Conservation (phyloP, 2,888 invertebrate species). For the Pachycephus smyrnensis region DNA sequence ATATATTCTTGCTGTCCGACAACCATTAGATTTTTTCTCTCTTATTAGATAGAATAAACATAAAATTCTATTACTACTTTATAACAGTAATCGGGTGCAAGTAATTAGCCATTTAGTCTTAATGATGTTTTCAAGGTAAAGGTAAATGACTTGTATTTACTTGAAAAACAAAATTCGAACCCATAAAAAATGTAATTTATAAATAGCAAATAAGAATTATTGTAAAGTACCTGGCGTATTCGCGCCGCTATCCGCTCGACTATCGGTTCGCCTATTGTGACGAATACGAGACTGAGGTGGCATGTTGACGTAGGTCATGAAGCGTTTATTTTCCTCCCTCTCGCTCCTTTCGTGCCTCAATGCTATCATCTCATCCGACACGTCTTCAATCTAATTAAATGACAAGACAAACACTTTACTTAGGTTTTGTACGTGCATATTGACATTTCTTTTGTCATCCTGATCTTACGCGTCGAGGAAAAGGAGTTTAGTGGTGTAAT, state of each 20-base stretch:
- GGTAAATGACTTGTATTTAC: background rate
- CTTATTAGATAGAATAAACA: background rate
- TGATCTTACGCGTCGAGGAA: constrained; percentile 16
- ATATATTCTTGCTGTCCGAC: background rate
- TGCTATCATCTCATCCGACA: constrained; percentile 79
- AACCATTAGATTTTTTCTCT: background rate
- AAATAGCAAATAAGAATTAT: background rate
- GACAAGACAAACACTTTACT: constrained; percentile 39
- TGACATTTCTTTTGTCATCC: constrained; percentile 26
- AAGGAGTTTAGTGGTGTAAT: background rate
- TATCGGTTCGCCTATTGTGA: constrained; percentile 76
- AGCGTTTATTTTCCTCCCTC: constrained; percentile 83
- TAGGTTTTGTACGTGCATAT: constrained; percentile 16
- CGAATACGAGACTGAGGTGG: constrained; percentile 69
- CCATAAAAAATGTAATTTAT: background rate
- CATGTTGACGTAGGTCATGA: constrained; percentile 71
- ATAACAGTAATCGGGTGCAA: background rate
- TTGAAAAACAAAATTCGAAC: background rate
- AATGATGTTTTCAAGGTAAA: background rate
- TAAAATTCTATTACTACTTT: background rate
- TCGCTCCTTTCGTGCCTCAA: constrained; percentile 83
- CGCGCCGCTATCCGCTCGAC: constrained; percentile 76
- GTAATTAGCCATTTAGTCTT: background rate
- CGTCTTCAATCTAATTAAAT: constrained; percentile 76
- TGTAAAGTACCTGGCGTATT: constrained; percentile 73